Base-by-base conservation (phyloP, 92 coral and sea anemone genomes). In the Epizoanthus ramosus region DNA sequence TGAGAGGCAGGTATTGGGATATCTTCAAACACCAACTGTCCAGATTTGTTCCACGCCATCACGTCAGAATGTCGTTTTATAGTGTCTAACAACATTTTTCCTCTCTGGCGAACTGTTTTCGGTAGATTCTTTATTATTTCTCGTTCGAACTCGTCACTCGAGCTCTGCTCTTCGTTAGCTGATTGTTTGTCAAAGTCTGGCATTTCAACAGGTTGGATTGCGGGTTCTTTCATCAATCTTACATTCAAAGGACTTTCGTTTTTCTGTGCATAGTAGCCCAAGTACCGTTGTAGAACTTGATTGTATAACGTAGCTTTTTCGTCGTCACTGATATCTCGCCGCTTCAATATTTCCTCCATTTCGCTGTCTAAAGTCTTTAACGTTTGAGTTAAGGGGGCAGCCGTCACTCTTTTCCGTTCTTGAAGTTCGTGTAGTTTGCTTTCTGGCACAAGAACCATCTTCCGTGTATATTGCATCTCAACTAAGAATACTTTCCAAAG, bases 1-100 rank as follows among this genome's bases (percentile, higher is more conserved):
- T 88, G 91, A 35, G 85, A 84, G 9, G 87, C 91, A 0, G 88
- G 17, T 19, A 88, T 23, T 5, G 85, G 72, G 37, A 19, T 53
- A 19, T 86, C 53, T 80, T 86, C 85, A 39, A 25, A 86, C 58
- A 79, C 18, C 31, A 86, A 47, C 66, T 85, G 84, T 13, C 88
- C 79, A 33, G 64, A 66, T 3, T 76, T 45, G 28, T 85, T 79
- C 88, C 89, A 79, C 5, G 31, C 12, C 72, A 85, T 52, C 21
- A 79, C 60, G 6, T 85, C 85, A 13, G 68, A 73, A 39, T 85
- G 23, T 66, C 79, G 77, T 56, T 57, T 65, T 7, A 85, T 85
- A 59, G 66, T 84, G 13, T 41, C 83, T 56, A 81, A 50, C 41
- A 81, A 22, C 14, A 65, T 17, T 54, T 68, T 67, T 0, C 85